Percentiles rank a stretch among this genome's conserved stretches.
Evolutionary conservation across 2,888 invertebrate species (phyloP).

Genomic region (Onchidella celtica): DNA sequence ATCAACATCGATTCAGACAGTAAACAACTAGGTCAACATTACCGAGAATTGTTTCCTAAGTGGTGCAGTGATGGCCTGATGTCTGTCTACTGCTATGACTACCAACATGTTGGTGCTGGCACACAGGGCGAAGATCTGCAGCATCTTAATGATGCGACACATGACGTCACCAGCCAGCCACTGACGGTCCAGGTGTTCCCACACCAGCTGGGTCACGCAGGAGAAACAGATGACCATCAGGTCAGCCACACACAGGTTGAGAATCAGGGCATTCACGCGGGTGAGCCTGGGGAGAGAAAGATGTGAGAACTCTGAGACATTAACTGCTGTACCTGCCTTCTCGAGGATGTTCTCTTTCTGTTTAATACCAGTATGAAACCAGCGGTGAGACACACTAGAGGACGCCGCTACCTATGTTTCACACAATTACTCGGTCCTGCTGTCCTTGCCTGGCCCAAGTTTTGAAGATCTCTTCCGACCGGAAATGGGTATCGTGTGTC

Average conservation of each 20-base stretch:
- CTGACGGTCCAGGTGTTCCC: slow-evolving; percentile 74
- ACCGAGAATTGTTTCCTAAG: slow-evolving; percentile 74
- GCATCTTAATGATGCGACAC: slow-evolving; percentile 78
- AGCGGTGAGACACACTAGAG: too few relatives aligned
- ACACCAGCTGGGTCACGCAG: slow-evolving; percentile 75
- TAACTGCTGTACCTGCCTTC: too few relatives aligned
- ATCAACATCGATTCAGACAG: too few relatives aligned
- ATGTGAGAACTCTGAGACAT: too few relatives aligned
- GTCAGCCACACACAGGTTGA: slow-evolving; percentile 78
- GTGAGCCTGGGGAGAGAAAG: slow-evolving; percentile 46
- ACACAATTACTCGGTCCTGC: too few relatives aligned
- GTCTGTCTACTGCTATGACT: slow-evolving; percentile 78
- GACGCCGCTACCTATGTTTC: too few relatives aligned
- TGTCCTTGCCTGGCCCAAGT: too few relatives aligned
- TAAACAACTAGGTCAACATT: too few relatives aligned
- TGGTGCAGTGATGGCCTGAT: slow-evolving; percentile 79
- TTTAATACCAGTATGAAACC: too few relatives aligned
- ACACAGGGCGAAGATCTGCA: slow-evolving; percentile 77
- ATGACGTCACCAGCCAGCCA: slow-evolving; percentile 77
- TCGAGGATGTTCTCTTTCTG: too few relatives aligned
- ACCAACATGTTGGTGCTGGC: slow-evolving; percentile 79
- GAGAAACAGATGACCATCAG: slow-evolving; percentile 76
- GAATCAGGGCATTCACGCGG: slow-evolving; percentile 76
- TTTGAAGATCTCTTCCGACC: too few relatives aligned
- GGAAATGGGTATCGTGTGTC: too few relatives aligned